Conservation (phyloP, 2,113 vertebrate genomes). For the Butorides virescens region DNA sequence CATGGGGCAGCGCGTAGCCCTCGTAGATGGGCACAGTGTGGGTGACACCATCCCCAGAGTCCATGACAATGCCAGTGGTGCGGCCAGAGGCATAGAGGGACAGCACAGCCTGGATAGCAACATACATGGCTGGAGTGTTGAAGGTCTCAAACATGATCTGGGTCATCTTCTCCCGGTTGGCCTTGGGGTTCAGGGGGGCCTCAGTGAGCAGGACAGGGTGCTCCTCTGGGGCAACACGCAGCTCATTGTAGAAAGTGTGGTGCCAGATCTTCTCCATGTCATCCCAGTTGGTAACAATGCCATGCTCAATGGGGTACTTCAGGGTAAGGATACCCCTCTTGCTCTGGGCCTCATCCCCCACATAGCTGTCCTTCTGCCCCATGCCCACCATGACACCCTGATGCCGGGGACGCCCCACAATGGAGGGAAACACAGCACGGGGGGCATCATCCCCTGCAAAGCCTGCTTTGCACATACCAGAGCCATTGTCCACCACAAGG, state of each 20-base stretch:
- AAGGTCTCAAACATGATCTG: slow-evolving; percentile 84
- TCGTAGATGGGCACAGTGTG: slow-evolving; percentile 76
- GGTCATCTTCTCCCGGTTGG: slow-evolving; percentile 78
- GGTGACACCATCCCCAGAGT: slow-evolving; percentile 71
- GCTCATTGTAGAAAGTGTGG: slow-evolving; percentile 91
- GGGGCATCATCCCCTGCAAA: slow-evolving; percentile 73
- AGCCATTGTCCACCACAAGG: slow-evolving; percentile 75
- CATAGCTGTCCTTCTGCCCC: slow-evolving; percentile 74
- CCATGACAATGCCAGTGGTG: slow-evolving; percentile 74
- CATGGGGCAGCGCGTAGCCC: slow-evolving; percentile 60
- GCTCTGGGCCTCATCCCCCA: slow-evolving; percentile 77
- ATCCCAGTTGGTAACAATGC: slow-evolving; percentile 71
- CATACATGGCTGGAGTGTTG: slow-evolving; percentile 76
- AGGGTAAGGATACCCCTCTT: slow-evolving; percentile 76
- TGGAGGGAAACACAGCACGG: slow-evolving; percentile 70
- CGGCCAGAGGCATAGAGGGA: slow-evolving; percentile 73
- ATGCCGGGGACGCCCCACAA: slow-evolving; percentile 73
- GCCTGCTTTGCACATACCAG: slow-evolving; percentile 73
- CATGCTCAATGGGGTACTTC: slow-evolving; percentile 70
- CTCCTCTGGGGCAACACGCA: slow-evolving; percentile 71
- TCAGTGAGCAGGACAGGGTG: slow-evolving; percentile 77
- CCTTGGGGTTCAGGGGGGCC: slow-evolving; percentile 71
- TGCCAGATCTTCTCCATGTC: slow-evolving; percentile 89
- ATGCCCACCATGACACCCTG: slow-evolving; percentile 76
- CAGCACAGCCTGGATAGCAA: slow-evolving; percentile 75